phyloP scores from a whole-genome alignment of 2,888 invertebrate species.

The Hirtodrosophila confusa region DNA sequence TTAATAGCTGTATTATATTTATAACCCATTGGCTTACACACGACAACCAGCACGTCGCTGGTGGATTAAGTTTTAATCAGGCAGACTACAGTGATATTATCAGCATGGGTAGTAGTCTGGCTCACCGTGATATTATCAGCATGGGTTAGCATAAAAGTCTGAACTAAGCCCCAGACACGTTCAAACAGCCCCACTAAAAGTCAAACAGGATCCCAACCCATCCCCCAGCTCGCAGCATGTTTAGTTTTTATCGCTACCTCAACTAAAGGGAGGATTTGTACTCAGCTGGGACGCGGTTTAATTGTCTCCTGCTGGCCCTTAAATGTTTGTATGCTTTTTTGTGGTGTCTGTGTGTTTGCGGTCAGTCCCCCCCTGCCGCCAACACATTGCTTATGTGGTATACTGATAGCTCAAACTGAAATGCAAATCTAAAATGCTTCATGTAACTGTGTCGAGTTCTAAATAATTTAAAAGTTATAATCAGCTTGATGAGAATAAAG shows the following conservation, averaged over 20 bases:
- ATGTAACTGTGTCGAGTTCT: background rate
- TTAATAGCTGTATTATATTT: background rate
- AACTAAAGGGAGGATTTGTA: conserved; percentile 24
- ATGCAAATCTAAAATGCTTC: conserved; percentile 37
- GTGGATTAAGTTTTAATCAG: conserved; percentile 46
- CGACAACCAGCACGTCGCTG: conserved; percentile 25
- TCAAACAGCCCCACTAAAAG: conserved; percentile 6
- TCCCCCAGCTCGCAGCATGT: conserved; percentile 34
- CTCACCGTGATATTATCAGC: conserved; percentile 29
- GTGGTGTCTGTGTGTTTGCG: conserved; percentile 17
- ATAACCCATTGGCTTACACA: conserved; percentile 4
- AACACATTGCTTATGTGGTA: conserved; percentile 24
- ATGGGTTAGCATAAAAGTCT: conserved; percentile 48
- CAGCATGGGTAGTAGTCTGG: conserved; percentile 13
- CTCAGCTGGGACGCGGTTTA: conserved; percentile 36
- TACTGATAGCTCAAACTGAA: conserved; percentile 27
- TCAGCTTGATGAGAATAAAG: conserved; percentile 37
- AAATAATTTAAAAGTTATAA: conserved; percentile 33
- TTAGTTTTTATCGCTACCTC: conserved; percentile 64
- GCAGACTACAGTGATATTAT: conserved; percentile 35
- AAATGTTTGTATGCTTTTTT: conserved; percentile 14
- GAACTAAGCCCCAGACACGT: conserved; percentile 37
- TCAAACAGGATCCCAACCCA: background rate
- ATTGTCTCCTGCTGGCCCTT: conserved; percentile 29
- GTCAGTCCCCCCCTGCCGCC: conserved; percentile 20